phyloP scores from a whole-genome alignment of 2,888 invertebrate genomes.

The Scaptomyza reducta region DNA sequence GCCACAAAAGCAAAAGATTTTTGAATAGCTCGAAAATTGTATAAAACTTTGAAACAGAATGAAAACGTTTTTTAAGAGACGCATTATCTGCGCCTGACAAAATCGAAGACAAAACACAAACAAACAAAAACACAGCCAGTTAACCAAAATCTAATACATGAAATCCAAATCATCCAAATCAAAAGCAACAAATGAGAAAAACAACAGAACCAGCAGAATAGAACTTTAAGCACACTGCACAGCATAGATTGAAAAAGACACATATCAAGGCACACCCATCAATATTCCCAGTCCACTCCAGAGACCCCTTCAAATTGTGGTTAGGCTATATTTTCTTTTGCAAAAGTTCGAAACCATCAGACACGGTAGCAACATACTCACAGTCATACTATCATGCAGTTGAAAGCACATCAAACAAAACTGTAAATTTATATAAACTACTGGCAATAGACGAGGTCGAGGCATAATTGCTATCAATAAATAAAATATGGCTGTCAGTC shows the following conservation, averaged over 20 bases:
- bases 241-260: constrained; percentile 22
- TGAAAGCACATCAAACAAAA: constrained; percentile 77
- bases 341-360: constrained; percentile 62
- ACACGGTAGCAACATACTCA: constrained; percentile 15
- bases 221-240: constrained; percentile 53
- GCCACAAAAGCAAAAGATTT: constrained; percentile 49
- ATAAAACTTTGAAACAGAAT: constrained; percentile 20
- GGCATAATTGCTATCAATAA: constrained; percentile 83
- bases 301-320: constrained; percentile 71
- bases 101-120: constrained; percentile 49
- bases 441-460: constrained; percentile 79
- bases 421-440: constrained; percentile 69
- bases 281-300: constrained; percentile 3
- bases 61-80: constrained; percentile 38
- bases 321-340: constrained; percentile 73
- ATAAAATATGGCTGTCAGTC: constrained; percentile 71
- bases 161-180: constrained; percentile 53
- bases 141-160: constrained; percentile 52
- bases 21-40: constrained; percentile 42
- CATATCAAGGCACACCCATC: constrained; percentile 36
- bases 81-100: constrained; percentile 63
- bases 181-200: constrained; percentile 61
- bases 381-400: constrained; percentile 52
- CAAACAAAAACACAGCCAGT: constrained; percentile 35
- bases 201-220: constrained; percentile 56